Base-by-base conservation (phyloP, 2,113 vertebrate species). In the Pica pica region DNA sequence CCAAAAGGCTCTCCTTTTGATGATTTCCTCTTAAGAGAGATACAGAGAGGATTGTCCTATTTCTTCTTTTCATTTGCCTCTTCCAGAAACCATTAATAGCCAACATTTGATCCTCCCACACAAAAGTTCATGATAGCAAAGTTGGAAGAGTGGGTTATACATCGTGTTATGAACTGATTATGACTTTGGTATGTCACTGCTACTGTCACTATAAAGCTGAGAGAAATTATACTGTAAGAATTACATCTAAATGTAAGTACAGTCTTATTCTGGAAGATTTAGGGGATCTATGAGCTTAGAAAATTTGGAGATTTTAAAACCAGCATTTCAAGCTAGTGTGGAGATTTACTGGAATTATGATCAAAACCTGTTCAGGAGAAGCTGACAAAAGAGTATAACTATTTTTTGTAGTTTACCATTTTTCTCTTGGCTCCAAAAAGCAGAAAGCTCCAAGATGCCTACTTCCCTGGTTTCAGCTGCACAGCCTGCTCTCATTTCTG, bases 1-100 rank as follows among this genome's bases (percentile, higher is more conserved):
- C 97, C 97, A 97, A 97, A 98, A 97, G 91, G 75, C 80, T 89
- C 81, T 94, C 71, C 94, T 94, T 94, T 89, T 97, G 84, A 96
- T 97, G 94, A 86, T 95, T 97, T 97, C 91, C 90, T 92, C 94
- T 90, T 83, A 81, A 95, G 83, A 91, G 49, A 60, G 69, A 90
- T 86, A 96, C 92, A 95, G 74, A 96, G 78, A 94, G 92, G 90
- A 90, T 91, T 94, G 94, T 90, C 95, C 89, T 95, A 94, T 96
- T 95, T 95, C 94, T 96, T 96, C 90, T 85, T 96, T 95, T 89
- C 91, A 94, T 96, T 85, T 87, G 46, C 88, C 92, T 91, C 81
- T 94, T 92, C 76, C 81, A 94, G 78, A 94, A 95, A 82, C 74
- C 91, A 95, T 95, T 97, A 91, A 93, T 91, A 97, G 68, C 60